Evolutionary conservation across 1,140 invertebrate species (phyloP), one percentile per base, ranked within the genome.

Genomic region (Ips nitidus): DNA sequence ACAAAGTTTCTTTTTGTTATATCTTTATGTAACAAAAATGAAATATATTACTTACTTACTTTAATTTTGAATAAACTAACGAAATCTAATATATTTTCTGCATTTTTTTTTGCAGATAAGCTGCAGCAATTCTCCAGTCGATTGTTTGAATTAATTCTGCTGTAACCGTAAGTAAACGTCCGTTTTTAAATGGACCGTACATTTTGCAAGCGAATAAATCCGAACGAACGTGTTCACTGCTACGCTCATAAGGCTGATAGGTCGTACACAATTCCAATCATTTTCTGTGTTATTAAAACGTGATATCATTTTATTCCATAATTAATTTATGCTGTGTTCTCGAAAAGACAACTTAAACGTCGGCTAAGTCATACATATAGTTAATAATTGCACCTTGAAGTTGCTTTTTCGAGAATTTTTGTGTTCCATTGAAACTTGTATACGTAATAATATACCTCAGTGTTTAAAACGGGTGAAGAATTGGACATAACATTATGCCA

Each of bases 361-460:
- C 22, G 22, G 22, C 22, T 22, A 22, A 22, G 22, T 22, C 22
- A 22, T 22, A 22, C 22, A 22, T 22, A 22, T 22, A 22, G 22
- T 22, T 22, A 22, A 22, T 22, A 22, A 22, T 22, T 22, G 22
- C 22, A 22, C 22, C 22, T 22, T 22, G n/a, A 8, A 50, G 39
- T 39, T 63, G 45, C 45, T 22, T 50, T 22, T 50, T 50, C 45
- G 22, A 50, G 7, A 8, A 2, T 50, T 50, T 50, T 50, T 50
- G 45, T 50, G 45, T 62, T 69, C 40, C 40, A 4, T 62, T 73
- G 70, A 75, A 78, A 79, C 77, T 70, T 77, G 79, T 80, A 80
- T 80, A 80, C 79, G 79, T 80, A 80, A 80, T 71, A 79, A 63
- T 75, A 80, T 80, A 80, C 79, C 79, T 80, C 79, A 79, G 39